phyloP scores from a whole-genome alignment of 2,797 vertebrate genomes.

The Neoniphon sammara region DNA sequence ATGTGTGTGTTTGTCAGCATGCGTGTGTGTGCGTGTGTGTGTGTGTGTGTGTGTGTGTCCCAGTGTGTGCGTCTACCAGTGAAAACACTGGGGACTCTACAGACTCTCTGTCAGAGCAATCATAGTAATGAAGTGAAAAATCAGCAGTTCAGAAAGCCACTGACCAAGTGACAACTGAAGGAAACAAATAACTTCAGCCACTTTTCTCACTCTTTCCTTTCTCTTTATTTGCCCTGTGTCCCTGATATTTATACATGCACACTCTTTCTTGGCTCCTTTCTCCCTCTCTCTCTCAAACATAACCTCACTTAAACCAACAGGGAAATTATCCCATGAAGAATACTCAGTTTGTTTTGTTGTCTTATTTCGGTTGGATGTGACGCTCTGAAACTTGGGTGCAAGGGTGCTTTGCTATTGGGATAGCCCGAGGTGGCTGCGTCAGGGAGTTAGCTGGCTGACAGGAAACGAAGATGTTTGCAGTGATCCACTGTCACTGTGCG shows the following conservation, averaged over 20 bases:
- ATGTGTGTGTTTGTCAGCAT: slow-evolving; percentile 37
- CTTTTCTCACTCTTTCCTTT: slow-evolving; percentile 2
- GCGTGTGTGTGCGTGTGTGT: slow-evolving; percentile 31
- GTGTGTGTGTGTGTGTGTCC: slow-evolving; percentile 12
- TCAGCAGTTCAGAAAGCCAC: slow-evolving; percentile 66
- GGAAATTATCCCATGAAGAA: neutral
- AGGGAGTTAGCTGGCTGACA: slow-evolving; percentile 6
- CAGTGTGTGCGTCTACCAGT: slow-evolving; percentile 24
- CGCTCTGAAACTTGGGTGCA: neutral
- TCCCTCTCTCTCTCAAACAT: neutral
- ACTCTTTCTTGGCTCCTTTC: neutral
- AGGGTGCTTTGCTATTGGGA: slow-evolving; percentile 12
- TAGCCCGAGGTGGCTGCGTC: slow-evolving; percentile 4
- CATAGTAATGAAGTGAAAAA: slow-evolving; percentile 75
- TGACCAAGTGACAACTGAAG: slow-evolving; percentile 67
- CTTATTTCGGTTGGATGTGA: neutral
- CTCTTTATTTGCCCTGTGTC: no score
- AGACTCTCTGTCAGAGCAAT: slow-evolving; percentile 61
- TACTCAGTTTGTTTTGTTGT: neutral
- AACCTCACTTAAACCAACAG: neutral
- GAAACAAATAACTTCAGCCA: slow-evolving; percentile 58
- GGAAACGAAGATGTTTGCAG: slow-evolving; percentile 38
- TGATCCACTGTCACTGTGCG: slow-evolving; percentile 33
- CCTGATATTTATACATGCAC: no score
- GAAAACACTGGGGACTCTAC: slow-evolving; percentile 58